Evolutionary conservation across 2,888 invertebrate genomes (phyloP).

Genomic region (Halictus quadricinctus): DNA sequence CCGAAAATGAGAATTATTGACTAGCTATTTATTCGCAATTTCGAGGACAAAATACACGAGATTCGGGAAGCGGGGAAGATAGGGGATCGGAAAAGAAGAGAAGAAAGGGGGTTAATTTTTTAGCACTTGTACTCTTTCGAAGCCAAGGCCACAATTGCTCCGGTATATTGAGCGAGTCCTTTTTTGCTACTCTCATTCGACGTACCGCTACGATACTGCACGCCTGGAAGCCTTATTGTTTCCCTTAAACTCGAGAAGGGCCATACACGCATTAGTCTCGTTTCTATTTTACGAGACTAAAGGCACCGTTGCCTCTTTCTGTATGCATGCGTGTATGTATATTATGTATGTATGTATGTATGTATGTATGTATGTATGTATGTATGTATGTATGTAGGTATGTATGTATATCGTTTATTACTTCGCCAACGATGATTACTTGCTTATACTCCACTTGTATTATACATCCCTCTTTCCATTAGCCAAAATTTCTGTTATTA

Average conservation of each 20-base stretch:
- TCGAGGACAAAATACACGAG: background rate
- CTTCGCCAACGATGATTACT: background rate
- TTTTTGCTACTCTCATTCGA: slow-evolving; percentile 35
- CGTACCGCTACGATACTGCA: slow-evolving; percentile 36
- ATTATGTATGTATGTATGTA: background rate
- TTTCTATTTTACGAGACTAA: slow-evolving; percentile 46
- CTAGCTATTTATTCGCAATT: background rate
- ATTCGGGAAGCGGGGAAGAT: background rate
- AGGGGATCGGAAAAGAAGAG: background rate
- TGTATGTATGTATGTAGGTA: background rate
- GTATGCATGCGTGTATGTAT: background rate
- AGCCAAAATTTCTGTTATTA: slow-evolving; percentile 6
- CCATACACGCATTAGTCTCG: slow-evolving; percentile 53
- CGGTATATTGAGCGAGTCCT: slow-evolving; percentile 22
- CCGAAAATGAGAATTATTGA: background rate
- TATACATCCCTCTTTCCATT: slow-evolving; percentile 8
- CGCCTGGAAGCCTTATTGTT: slow-evolving; percentile 58
- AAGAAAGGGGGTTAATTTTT: background rate
- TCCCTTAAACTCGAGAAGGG: slow-evolving; percentile 58
- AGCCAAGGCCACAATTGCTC: slow-evolving; percentile 20
- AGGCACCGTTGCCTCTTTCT: slow-evolving; percentile 12
- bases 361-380: background rate
- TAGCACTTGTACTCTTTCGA: slow-evolving; percentile 12
- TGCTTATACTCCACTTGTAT: slow-evolving; percentile 3
- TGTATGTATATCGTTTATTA: slow-evolving; percentile 5